A percentile compares a stretch with the other conserved stretches of the same genome.
Conservation (phyloP, 2,797 vertebrate species). For the Urophycis tenuis region DNA sequence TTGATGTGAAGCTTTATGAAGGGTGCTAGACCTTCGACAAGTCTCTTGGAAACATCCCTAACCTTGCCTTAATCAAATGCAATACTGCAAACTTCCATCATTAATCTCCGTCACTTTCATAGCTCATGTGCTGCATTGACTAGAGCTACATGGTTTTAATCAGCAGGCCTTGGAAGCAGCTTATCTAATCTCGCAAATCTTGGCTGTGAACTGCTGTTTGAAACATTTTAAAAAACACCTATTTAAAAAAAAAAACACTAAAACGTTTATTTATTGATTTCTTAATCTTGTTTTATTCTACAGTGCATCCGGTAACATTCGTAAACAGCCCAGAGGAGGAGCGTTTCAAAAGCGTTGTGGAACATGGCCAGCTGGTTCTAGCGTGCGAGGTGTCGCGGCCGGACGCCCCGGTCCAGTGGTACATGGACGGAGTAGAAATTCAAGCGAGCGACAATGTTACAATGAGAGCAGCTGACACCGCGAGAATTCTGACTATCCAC, state of each 20-base stretch:
- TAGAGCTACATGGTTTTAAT: conserved; percentile 31
- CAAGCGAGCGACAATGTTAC: conserved; percentile 54
- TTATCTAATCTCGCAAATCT: conserved; percentile 46
- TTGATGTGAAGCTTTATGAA: conserved; percentile 22
- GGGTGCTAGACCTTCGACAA: conserved; percentile 16
- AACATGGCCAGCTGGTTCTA: conserved; percentile 70
- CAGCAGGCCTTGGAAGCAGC: conserved; percentile 53
- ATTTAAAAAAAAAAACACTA: conserved; percentile 3
- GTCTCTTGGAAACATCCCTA: conserved; percentile 21
- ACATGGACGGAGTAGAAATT: conserved; percentile 77
- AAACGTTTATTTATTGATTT: conserved; percentile 19
- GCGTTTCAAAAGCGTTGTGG: conserved; percentile 71
- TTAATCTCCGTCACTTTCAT: conserved; percentile 42
- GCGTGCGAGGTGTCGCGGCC: conserved; percentile 73
- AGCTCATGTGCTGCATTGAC: conserved; percentile 34
- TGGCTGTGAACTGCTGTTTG: neutral
- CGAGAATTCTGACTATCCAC: conserved; percentile 65
- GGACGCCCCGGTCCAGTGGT: conserved; percentile 73
- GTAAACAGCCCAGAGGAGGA: conserved; percentile 64
- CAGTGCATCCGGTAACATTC: conserved; percentile 72
- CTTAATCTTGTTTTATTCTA: conserved; percentile 23
- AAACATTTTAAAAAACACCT: neutral
- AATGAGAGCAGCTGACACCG: conserved; percentile 62
- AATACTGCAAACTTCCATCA: conserved; percentile 44
- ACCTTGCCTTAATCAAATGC: conserved; percentile 35